phyloP scores from a whole-genome alignment of 1,140 invertebrate genomes.

The Spodoptera litura region DNA sequence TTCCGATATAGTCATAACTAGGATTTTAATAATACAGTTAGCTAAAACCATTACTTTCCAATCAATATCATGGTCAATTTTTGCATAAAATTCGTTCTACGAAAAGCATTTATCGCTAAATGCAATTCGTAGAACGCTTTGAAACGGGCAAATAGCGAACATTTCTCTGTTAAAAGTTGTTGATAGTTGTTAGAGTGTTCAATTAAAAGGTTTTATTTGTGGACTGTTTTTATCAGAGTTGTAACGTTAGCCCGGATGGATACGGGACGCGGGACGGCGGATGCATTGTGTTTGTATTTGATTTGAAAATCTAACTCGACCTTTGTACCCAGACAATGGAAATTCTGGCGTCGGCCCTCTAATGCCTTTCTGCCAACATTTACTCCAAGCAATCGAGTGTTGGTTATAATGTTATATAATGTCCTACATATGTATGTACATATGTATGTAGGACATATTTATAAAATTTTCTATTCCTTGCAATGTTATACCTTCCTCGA shows the following conservation, averaged over 20 bases:
- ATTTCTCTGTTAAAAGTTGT: not conserved
- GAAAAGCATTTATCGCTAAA: no score
- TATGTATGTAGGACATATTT: not conserved
- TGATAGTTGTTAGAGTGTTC: not conserved
- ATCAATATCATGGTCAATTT: no score
- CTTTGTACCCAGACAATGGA: not conserved
- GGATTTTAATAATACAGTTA: not conserved
- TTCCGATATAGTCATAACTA: not conserved
- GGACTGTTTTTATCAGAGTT: not conserved
- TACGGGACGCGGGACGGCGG: constrained; percentile 1
- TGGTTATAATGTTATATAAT: no score
- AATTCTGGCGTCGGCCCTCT: not conserved
- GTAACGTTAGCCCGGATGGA: no score
- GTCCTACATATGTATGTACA: no score
- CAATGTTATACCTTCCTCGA: no score
- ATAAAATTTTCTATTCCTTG: no score
- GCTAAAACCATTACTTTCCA: no score
- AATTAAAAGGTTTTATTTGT: constrained; percentile 9
- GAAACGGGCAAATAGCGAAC: not conserved
- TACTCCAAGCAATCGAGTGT: not conserved
- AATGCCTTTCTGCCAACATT: not conserved
- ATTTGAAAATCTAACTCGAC: constrained; percentile 8
- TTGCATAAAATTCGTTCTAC: no score
- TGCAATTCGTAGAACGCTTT: no score
- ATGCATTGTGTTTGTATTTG: not conserved